These are phyloP conservation scores for Passer montanus DNA, from an alignment of 2,113 vertebrate genomes.

Conservation along the genomic window DNA sequence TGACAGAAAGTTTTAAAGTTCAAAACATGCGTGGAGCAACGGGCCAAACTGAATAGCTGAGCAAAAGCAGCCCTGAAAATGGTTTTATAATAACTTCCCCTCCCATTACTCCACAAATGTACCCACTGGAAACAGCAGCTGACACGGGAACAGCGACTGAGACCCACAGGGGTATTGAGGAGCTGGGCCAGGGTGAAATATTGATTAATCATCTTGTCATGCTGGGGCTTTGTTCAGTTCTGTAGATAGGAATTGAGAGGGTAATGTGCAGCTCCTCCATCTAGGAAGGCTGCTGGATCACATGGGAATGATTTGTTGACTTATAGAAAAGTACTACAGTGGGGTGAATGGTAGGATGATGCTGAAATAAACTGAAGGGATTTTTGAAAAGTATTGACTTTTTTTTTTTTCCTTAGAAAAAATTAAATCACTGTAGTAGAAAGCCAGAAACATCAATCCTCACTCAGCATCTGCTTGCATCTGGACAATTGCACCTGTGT, in stretches of 20 bases:
- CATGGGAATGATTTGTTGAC: constrained; percentile 32
- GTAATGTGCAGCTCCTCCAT: not conserved
- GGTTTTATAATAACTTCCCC: constrained; percentile 45
- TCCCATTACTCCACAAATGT: constrained; percentile 26
- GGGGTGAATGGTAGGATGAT: not conserved
- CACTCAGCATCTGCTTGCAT: not conserved
- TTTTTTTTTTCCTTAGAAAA: not conserved
- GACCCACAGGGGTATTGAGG: not conserved
- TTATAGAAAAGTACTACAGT: not conserved
- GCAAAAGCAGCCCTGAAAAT: constrained; percentile 39
- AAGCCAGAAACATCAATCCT: not conserved
- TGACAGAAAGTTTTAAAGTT: constrained; percentile 67
- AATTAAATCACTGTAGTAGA: not conserved
- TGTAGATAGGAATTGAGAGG: not conserved
- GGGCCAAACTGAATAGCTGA: constrained; percentile 52
- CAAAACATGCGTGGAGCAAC: constrained; percentile 25
- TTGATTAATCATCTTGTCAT: constrained; percentile 49
- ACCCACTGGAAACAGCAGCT: not conserved
- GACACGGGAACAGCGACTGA: not conserved
- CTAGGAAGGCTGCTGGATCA: not conserved
- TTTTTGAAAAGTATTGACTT: not conserved
- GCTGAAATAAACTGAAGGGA: not conserved
- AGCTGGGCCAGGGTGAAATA: constrained; percentile 31
- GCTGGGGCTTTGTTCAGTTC: not conserved
- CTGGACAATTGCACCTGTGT: not conserved